Percentiles rank a stretch among this genome's conserved stretches.
These are phyloP conservation scores for Saccostrea glomerata DNA, from an alignment of 1,140 invertebrate genomes.

Conservation along the genomic window DNA sequence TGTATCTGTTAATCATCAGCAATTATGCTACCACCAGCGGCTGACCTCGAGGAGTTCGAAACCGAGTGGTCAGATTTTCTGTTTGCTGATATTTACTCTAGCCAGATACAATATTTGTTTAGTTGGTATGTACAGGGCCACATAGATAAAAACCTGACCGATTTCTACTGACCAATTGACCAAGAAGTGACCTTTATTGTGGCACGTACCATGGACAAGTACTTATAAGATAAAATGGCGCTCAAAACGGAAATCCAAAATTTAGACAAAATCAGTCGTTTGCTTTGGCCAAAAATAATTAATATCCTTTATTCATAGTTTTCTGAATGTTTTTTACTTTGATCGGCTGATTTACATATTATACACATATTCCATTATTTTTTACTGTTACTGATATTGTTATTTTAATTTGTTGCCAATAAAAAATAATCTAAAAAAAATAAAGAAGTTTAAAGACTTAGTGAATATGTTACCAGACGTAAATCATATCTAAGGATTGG, in stretches of 20 bases:
- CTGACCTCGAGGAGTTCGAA: neutral
- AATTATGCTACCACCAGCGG: neutral
- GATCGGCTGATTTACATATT: neutral
- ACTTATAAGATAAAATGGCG: slow-evolving; percentile 6
- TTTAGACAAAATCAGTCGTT: neutral
- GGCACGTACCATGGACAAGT: neutral
- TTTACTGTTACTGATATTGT: neutral
- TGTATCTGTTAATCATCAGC: neutral
- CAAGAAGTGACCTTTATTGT: slow-evolving; percentile 21
- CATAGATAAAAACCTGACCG: slow-evolving; percentile 33
- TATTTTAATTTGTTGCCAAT: too few species aligned
- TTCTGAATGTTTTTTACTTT: neutral
- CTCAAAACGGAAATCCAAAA: slow-evolving; percentile 24
- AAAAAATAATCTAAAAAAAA: too few species aligned
- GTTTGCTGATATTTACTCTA: slow-evolving; percentile 11
- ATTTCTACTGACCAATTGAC: slow-evolving; percentile 30
- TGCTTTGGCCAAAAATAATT: neutral
- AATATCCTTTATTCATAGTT: neutral
- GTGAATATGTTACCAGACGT: neutral
- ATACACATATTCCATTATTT: neutral
- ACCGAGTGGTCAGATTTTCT: neutral
- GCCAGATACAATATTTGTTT: slow-evolving; percentile 38
- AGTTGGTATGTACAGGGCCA: slow-evolving; percentile 21
- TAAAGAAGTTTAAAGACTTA: neutral
- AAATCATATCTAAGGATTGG: slow-evolving; percentile 5